Percentiles rank a stretch among this genome's conserved stretches.
phyloP scores from a whole-genome alignment of 2,113 vertebrate species.

The Arothron firmamentum region DNA sequence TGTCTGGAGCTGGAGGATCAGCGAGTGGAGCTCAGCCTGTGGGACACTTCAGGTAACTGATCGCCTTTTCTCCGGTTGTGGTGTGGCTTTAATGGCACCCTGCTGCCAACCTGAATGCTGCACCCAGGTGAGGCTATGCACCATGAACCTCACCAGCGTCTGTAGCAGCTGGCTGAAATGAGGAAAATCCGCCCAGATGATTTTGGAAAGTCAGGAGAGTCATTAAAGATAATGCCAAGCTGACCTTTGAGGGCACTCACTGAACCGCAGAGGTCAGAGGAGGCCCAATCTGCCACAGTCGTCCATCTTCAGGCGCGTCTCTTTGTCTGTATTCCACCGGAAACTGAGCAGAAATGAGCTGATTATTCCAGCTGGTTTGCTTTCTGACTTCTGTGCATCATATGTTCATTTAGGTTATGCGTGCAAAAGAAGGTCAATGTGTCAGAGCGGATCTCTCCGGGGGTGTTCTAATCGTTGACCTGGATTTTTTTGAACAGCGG shows the following conservation, averaged over 20 bases:
- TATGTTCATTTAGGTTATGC: conserved; percentile 58
- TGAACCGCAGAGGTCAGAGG: too few species aligned
- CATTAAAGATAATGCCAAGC: too few species aligned
- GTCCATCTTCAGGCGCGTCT: neutral
- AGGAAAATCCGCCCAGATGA: neutral
- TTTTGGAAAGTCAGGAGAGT: neutral
- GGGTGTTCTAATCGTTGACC: conserved; percentile 51
- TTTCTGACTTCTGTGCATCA: conserved; percentile 50
- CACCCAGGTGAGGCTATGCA: conserved; percentile 13
- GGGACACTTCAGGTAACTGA: conserved; percentile 92
- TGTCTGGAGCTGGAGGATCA: conserved; percentile 92
- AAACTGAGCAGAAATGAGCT: conserved; percentile 15
- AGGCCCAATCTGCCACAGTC: too few species aligned
- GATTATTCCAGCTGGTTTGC: conserved; percentile 47
- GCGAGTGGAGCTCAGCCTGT: conserved; percentile 93
- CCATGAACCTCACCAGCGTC: conserved; percentile 18
- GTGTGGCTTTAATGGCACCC: neutral
- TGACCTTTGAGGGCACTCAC: too few species aligned
- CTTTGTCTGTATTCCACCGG: neutral
- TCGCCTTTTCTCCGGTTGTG: neutral
- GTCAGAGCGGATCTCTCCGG: conserved; percentile 47
- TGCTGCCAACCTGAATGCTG: neutral
- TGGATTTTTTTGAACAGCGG: conserved; percentile 37
- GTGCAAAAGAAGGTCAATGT: conserved; percentile 67
- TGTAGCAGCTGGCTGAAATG: neutral